A percentile compares a stretch with the other conserved stretches of the same genome.
phyloP scores from a whole-genome alignment of 2,113 vertebrate species.

The Indicator maculatus region DNA sequence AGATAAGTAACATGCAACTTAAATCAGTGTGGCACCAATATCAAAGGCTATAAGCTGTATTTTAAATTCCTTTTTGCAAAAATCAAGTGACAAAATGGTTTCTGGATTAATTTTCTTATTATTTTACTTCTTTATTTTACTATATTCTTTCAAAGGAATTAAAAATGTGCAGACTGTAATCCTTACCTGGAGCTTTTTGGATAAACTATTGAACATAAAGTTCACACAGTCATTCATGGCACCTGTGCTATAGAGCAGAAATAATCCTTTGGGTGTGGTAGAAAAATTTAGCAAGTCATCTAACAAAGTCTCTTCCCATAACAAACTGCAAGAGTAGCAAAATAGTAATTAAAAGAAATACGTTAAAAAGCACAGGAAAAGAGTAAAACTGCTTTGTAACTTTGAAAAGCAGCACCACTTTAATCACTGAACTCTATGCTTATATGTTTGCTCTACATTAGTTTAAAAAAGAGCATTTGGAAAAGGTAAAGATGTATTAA shows the following conservation, averaged over 20 bases:
- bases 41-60: background rate
- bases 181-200: conserved; percentile 90
- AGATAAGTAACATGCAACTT: background rate
- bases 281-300: conserved; percentile 92
- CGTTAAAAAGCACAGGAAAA: background rate
- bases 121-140: background rate
- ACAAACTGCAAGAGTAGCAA: conserved; percentile 74
- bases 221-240: conserved; percentile 85
- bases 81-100: background rate
- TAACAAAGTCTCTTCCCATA: conserved; percentile 92
- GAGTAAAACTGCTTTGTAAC: background rate
- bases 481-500: background rate
- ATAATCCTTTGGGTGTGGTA: conserved; percentile 89
- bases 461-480: background rate
- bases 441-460: background rate
- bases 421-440: background rate
- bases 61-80: background rate
- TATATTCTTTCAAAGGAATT: background rate
- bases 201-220: conserved; percentile 89
- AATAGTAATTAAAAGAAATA: background rate
- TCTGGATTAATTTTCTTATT: background rate
- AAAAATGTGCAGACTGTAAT: background rate
- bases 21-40: background rate
- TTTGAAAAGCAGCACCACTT: background rate
- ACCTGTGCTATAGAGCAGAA: conserved; percentile 90